These are phyloP conservation scores for Umimayanthus chanpuru DNA, from an alignment of 92 coral and sea anemone species.

Conservation along the genomic window DNA sequence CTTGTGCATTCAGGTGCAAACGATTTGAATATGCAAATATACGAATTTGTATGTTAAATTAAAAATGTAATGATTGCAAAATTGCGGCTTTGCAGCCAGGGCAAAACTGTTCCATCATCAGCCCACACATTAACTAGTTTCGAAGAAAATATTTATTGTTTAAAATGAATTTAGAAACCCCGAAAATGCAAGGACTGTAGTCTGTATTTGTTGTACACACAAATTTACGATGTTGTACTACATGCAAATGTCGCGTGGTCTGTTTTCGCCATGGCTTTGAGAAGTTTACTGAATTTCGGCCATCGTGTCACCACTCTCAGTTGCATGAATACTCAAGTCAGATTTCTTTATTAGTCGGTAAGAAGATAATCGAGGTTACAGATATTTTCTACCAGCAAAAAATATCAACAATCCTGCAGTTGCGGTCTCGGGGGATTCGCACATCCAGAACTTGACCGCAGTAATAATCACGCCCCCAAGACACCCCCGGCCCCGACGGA, in stretches of 20 bases:
- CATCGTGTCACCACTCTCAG: too few relatives aligned
- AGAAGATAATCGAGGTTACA: not conserved
- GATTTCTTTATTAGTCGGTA: not conserved
- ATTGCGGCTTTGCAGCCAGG: slow-evolving; percentile 9
- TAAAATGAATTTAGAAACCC: not conserved
- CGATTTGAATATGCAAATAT: slow-evolving; percentile 43
- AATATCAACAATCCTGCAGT: not conserved
- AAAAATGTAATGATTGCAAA: slow-evolving; percentile 32
- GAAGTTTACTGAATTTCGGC: not conserved
- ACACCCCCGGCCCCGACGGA: slow-evolving; percentile 6
- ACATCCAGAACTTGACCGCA: not conserved
- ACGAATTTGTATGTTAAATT: slow-evolving; percentile 12
- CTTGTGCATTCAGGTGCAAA: slow-evolving; percentile 41
- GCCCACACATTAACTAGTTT: not conserved
- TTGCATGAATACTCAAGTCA: not conserved
- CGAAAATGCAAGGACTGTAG: not conserved
- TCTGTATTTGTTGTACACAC: not conserved
- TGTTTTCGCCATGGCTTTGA: not conserved
- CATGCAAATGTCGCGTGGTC: not conserved
- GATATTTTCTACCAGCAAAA: not conserved
- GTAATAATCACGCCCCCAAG: not conserved
- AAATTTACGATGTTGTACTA: too few relatives aligned
- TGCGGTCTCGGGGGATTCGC: not conserved
- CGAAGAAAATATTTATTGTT: not conserved
- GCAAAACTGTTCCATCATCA: not conserved